phyloP scores from a whole-genome alignment of 1,140 invertebrate species.

The Drosophila sturtevanti region DNA sequence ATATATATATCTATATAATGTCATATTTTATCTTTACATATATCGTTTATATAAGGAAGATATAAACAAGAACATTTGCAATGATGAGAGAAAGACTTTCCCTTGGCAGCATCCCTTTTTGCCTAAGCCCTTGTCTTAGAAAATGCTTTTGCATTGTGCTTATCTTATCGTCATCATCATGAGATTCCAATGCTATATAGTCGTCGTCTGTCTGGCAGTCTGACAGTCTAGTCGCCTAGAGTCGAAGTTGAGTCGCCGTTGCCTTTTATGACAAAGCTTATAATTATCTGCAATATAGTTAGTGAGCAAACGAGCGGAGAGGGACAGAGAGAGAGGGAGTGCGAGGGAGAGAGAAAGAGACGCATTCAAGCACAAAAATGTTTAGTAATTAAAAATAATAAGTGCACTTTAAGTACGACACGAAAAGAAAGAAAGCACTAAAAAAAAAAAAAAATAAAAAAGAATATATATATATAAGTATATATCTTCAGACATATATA shows the following conservation, averaged over 20 bases:
- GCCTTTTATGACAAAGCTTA: slow-evolving; percentile 34
- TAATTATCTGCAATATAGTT: slow-evolving; percentile 42
- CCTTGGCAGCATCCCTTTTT: too few species aligned
- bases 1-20: too few species aligned
- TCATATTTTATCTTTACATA: too few species aligned
- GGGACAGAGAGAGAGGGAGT: neutral
- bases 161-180: neutral
- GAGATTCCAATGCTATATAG: slow-evolving; percentile 3
- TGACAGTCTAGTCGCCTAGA: slow-evolving; percentile 4
- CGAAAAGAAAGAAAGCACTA: slow-evolving; percentile 5
- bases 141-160: neutral
- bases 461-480: too few species aligned
- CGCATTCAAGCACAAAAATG: slow-evolving; percentile 38
- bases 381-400: slow-evolving; percentile 65
- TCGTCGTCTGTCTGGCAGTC: neutral
- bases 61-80: too few species aligned
- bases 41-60: too few species aligned
- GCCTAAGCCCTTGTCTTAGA: neutral
- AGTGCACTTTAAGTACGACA: slow-evolving; percentile 28
- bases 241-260: slow-evolving; percentile 2
- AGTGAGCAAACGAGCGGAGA: neutral
- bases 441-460: neutral
- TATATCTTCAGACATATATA: too few species aligned
- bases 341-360: neutral
- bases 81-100: too few species aligned